phyloP scores from a whole-genome alignment of 2,888 invertebrate species.

The Napeogenes inachia region DNA sequence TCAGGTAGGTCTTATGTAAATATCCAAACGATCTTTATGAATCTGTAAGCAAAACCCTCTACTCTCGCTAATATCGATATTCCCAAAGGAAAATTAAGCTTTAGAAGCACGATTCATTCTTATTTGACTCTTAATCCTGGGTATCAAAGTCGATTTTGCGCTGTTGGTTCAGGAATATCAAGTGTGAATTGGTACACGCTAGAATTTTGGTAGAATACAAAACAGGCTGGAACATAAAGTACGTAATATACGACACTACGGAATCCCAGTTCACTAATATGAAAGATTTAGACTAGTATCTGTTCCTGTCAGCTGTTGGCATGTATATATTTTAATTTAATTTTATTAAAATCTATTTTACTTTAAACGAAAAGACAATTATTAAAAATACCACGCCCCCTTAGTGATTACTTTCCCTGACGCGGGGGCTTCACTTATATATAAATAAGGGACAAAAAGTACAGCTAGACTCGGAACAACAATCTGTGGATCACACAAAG shows the following conservation, averaged over 20 bases:
- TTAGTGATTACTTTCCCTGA: too few relatives aligned
- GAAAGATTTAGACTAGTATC: not conserved
- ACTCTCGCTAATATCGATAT: constrained; percentile 17
- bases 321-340: not conserved
- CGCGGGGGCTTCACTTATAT: too few relatives aligned
- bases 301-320: not conserved
- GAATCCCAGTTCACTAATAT: not conserved
- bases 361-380: not conserved
- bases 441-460: too few relatives aligned
- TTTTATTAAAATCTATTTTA: not conserved
- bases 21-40: constrained; percentile 11
- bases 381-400: not conserved
- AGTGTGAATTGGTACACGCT: constrained; percentile 14
- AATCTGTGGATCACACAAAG: too few relatives aligned
- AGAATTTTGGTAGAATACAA: constrained; percentile 20
- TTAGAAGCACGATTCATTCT: not conserved
- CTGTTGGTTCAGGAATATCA: not conserved
- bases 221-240: constrained; percentile 21
- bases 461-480: too few relatives aligned
- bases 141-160: not conserved
- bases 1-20: not conserved
- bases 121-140: not conserved
- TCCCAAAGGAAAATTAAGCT: constrained; percentile 17
- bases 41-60: constrained; percentile 14
- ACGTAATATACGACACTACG: constrained; percentile 13